phyloP scores from a whole-genome alignment of 2,113 vertebrate genomes.

The Catharus fuscescens region DNA sequence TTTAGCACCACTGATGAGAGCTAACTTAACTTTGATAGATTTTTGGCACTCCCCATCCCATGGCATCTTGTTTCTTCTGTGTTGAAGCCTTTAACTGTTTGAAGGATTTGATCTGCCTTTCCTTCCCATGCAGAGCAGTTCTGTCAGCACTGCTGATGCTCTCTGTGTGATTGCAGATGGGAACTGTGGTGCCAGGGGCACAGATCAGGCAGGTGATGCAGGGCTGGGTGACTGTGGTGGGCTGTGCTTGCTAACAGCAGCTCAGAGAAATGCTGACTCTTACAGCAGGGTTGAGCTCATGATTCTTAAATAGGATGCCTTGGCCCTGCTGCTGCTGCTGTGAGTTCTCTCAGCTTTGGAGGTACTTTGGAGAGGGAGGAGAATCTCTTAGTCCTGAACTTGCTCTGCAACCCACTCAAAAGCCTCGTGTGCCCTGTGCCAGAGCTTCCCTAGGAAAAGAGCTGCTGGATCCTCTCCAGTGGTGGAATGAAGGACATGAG shows the following conservation, averaged over 20 bases:
- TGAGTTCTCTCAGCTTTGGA: not conserved
- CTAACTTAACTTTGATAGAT: not conserved
- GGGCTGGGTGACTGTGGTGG: not conserved
- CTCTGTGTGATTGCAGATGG: not conserved
- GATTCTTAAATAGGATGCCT: not conserved
- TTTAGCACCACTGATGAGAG: slow-evolving; percentile 10
- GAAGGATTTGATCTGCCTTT: not conserved
- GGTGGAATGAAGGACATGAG: not conserved
- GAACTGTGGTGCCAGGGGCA: not conserved
- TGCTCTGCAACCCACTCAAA: not conserved
- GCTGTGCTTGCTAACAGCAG: not conserved
- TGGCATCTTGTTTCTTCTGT: not conserved
- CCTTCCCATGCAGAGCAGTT: not conserved
- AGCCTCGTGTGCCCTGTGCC: not conserved
- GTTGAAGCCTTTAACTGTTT: not conserved
- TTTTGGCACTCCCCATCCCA: not conserved
- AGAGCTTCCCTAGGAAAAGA: not conserved
- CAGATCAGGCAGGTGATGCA: not conserved
- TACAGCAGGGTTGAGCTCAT: not conserved
- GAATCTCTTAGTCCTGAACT: not conserved
- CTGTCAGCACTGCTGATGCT: not conserved
- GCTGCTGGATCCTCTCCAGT: not conserved
- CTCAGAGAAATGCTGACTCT: rapidly evolving
- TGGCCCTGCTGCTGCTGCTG: not conserved
- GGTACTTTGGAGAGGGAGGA: not conserved